These are phyloP conservation scores for Drosophila sp. DNA, from an alignment of 1,140 invertebrate genomes.

Conservation along the genomic window DNA sequence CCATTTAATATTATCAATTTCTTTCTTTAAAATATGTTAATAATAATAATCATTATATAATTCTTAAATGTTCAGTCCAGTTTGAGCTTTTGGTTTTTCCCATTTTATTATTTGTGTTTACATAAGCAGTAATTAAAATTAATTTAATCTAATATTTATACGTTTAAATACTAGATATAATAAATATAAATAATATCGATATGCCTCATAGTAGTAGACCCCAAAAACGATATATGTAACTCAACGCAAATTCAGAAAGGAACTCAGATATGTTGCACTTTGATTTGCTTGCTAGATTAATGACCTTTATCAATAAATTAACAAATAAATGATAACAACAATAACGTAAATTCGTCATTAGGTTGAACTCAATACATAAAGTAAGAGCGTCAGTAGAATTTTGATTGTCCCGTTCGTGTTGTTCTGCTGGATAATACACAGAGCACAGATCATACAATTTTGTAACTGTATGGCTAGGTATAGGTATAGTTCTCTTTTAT, in stretches of 20 bases:
- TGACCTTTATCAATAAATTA: slow-evolving; percentile 19
- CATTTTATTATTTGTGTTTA: slow-evolving; percentile 56
- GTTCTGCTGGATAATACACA: slow-evolving; percentile 58
- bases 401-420: slow-evolving; percentile 81
- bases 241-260: slow-evolving; percentile 14
- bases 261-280: slow-evolving; percentile 37
- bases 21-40: slow-evolving; percentile 49
- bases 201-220: slow-evolving; percentile 49
- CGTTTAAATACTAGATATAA: slow-evolving; percentile 54
- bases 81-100: slow-evolving; percentile 79
- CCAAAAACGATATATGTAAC: slow-evolving; percentile 20
- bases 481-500: slow-evolving; percentile 28
- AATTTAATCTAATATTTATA: slow-evolving; percentile 72
- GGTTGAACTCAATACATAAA: slow-evolving; percentile 46
- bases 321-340: slow-evolving; percentile 28
- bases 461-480: slow-evolving; percentile 40
- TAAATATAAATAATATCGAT: slow-evolving; percentile 51
- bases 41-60: slow-evolving; percentile 77
- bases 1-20: slow-evolving; percentile 53
- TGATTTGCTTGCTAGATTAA: slow-evolving; percentile 45
- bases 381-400: slow-evolving; percentile 72
- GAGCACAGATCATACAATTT: slow-evolving; percentile 49
- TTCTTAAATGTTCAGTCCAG: slow-evolving; percentile 83
- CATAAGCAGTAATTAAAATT: slow-evolving; percentile 67
- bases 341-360: slow-evolving; percentile 45